Evolutionary conservation across 2,113 vertebrate species (phyloP), one percentile per base, ranked within the genome.

Genomic region (Microcebus tavaratra): DNA sequence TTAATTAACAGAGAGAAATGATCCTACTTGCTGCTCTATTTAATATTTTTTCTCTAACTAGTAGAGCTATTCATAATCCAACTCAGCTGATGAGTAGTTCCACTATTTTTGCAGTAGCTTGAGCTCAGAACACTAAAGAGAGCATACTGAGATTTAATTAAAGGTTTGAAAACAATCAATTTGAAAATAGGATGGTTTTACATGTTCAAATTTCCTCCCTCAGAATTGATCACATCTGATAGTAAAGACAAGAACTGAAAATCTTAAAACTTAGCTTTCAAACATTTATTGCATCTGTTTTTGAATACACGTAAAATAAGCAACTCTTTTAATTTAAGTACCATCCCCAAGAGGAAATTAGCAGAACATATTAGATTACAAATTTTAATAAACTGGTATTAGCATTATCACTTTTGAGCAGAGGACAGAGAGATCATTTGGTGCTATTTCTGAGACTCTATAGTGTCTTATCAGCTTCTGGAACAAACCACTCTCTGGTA

Each of bases 311-410:
- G 34, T 97, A 84, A 94, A 95, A 95, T 81, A 93, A 95, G 86
- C 34, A 89, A 87, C 36, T 91, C 39, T 92, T 98, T 94, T 65
- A 96, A 86, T 93, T 72, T 79, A 94, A 96, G 57, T 27, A 91
- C 39, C 96, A 65, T 78, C 82, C 93, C 59, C 55, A 86, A 75
- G 82, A 95, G 92, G 79, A 97, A 97, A 97, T 98, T 97, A 96
- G 80, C 39, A 97, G 83, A 94, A 53, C 65, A 90, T 81, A 84
- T 97, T 97, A 93, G 83, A 92, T 93, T 90, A 87, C 50, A 93
- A 95, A 92, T 96, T 94, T 97, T 97, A 98, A 96, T 96, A 97
- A 97, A 97, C 79, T 72, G 34, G 55, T 83, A 72, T 96, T 95
- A 97, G 63, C 45, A 88, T 97, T 97, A 93, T 95, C 89, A 67